Evolutionary conservation across 2,888 invertebrate genomes (phyloP).

Genomic region (Parnassius orleans): DNA sequence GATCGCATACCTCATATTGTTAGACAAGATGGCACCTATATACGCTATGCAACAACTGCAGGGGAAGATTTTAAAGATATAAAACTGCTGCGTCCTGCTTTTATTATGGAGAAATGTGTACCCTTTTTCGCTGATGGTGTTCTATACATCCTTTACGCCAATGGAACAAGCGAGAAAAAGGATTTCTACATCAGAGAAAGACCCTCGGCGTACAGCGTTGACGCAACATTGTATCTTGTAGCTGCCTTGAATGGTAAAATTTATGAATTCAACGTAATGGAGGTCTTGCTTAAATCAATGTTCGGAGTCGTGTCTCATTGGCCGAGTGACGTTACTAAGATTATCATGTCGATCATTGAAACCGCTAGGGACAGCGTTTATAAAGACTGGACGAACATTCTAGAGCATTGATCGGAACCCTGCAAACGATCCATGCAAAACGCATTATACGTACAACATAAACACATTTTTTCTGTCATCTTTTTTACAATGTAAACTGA

Average conservation of each 20-base stretch:
- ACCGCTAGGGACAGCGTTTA: constrained; percentile 43
- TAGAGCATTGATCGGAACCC: constrained; percentile 10
- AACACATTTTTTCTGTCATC: neutral
- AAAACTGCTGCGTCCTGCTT: constrained; percentile 55
- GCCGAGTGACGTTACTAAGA: constrained; percentile 49
- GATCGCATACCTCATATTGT: constrained; percentile 50
- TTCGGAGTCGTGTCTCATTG: constrained; percentile 43
- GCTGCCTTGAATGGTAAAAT: constrained; percentile 60
- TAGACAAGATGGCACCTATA: constrained; percentile 40
- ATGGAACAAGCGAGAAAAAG: constrained; percentile 55
- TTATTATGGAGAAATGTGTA: constrained; percentile 58
- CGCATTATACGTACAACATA: neutral
- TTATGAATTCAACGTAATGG: constrained; percentile 65
- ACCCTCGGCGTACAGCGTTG: constrained; percentile 57
- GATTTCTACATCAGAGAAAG: constrained; percentile 49
- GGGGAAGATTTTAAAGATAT: constrained; percentile 50
- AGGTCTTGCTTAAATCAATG: constrained; percentile 54
- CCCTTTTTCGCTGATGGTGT: constrained; percentile 57
- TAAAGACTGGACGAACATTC: constrained; percentile 22
- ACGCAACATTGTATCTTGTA: constrained; percentile 57
- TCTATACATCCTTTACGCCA: constrained; percentile 51
- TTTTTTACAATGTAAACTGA: constrained; percentile 13
- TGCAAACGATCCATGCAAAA: neutral
- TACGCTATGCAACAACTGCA: constrained; percentile 42
- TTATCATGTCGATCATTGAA: constrained; percentile 55